These are phyloP conservation scores for Chiropotes sagulatus DNA, from an alignment of 2,797 vertebrate genomes.

Conservation along the genomic window DNA sequence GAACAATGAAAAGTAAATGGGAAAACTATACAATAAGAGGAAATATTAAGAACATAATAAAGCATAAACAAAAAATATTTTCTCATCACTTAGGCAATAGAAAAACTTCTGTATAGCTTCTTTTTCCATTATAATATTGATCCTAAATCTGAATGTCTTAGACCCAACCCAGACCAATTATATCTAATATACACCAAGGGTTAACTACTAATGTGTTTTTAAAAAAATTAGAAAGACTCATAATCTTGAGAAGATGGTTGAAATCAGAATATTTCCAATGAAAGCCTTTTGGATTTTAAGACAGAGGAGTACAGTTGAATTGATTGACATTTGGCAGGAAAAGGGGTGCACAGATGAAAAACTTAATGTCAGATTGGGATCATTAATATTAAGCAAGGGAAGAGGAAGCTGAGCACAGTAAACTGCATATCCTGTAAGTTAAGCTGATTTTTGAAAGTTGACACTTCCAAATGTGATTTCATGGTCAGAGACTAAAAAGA, in stretches of 20 bases:
- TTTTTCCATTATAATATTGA: neutral
- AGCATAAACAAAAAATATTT: neutral
- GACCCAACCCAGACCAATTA: neutral
- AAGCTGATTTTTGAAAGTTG: neutral
- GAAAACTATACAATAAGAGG: neutral
- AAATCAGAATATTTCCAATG: slow-evolving; percentile 33
- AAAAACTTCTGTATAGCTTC: neutral
- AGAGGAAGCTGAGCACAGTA: neutral
- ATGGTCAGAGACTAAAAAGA: neutral
- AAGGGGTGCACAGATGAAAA: neutral
- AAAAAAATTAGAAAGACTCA: neutral
- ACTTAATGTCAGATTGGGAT: neutral
- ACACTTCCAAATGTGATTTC: neutral
- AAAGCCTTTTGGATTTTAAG: neutral
- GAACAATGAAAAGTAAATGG: neutral
- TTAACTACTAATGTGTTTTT: neutral
- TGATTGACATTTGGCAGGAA: neutral
- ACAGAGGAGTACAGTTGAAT: neutral
- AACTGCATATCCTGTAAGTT: neutral
- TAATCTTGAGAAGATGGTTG: neutral
- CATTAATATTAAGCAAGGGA: neutral
- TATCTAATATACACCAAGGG: neutral
- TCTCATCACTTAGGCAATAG: neutral
- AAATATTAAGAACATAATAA: slow-evolving; percentile 3
- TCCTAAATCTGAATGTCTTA: neutral